These are phyloP conservation scores for Parapristionchus giblindavisi DNA, from an alignment of 2,888 invertebrate genomes.

Conservation along the genomic window DNA sequence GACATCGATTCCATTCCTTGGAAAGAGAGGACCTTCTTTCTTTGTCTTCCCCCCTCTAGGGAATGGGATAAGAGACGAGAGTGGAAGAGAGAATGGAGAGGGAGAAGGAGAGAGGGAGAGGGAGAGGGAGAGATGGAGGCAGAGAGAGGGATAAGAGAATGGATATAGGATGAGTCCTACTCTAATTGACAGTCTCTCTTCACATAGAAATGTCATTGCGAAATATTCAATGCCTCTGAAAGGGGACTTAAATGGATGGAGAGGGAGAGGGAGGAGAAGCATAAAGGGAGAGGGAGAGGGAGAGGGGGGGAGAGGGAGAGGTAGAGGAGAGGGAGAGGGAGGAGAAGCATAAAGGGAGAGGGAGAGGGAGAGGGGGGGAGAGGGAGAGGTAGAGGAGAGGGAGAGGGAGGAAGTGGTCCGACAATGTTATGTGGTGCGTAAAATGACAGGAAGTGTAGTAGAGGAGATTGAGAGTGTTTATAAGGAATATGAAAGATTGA, in stretches of 20 bases:
- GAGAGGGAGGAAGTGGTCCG: slow-evolving; percentile 16
- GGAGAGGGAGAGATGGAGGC: slow-evolving; percentile 19
- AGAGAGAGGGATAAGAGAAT: slow-evolving; percentile 25
- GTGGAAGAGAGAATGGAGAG: slow-evolving; percentile 23
- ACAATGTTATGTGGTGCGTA: no score
- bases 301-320: neutral
- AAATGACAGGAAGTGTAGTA: no score
- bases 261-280: neutral
- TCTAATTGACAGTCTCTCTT: slow-evolving; percentile 19
- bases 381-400: neutral
- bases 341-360: no score
- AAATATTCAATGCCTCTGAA: neutral
- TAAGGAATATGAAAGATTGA: no score
- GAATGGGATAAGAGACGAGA: slow-evolving; percentile 12
- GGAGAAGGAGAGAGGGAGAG: slow-evolving; percentile 11
- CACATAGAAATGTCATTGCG: slow-evolving; percentile 23
- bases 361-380: slow-evolving; percentile 4
- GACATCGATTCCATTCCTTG: slow-evolving; percentile 19
- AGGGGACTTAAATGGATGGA: neutral
- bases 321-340: neutral
- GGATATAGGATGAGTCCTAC: neutral
- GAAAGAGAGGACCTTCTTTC: slow-evolving; percentile 8
- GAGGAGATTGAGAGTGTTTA: no score
- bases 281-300: slow-evolving; percentile 21
- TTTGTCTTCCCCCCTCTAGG: slow-evolving; percentile 33